Base-by-base conservation (phyloP, 2,797 vertebrate genomes). In the Cirrhinus mrigala region DNA sequence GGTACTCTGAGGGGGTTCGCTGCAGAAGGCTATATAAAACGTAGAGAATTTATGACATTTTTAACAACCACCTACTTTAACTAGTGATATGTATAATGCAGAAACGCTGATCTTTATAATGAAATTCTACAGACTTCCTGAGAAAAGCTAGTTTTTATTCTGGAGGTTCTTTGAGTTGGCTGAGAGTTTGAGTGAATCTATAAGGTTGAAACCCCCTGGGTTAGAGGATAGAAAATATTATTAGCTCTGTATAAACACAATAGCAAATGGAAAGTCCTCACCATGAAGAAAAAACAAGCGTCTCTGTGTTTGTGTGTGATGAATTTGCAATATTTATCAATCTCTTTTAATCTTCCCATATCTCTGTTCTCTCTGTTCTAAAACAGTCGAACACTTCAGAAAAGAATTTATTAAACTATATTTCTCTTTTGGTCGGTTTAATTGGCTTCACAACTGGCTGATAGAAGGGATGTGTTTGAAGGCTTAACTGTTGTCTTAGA, bases 341-440 rank as follows among this genome's bases (percentile, higher is more conserved):
- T 83, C 81, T 56, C 40, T n/a, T 74, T 50, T 44, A 46, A 62
- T 58, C 46, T 83, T 64, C 37, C 20, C 60, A 3, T 44, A 66
- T 64, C 40, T 54, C 48, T 11, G 46, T 66, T 60, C 33, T 83
- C 7, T 82, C 56, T 60, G 46, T 83, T 83, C 9, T 52, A 82
- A 82, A 71, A 73, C 37, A 33, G 14, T 24, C 76, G 22, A 76
- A 52, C 46, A 40, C n/a, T 83, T 77, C 48, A 82, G 24, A 52
- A 52, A 27, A 18, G 0, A 50, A 9, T 76, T 76, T 83, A 83
- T 83, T 76, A 54, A 27, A 29, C 14, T 27, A 83, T 40, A 54
- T 76, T 68, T 76, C n/a, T 76, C 4, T n/a, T 20, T 48, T 1
- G 48, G 73, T 37, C 52, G 15, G 58, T 66, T 50, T 83, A 76